These are phyloP conservation scores for Varanus komodoensis DNA, from an alignment of 2,113 vertebrate genomes.

Conservation along the genomic window DNA sequence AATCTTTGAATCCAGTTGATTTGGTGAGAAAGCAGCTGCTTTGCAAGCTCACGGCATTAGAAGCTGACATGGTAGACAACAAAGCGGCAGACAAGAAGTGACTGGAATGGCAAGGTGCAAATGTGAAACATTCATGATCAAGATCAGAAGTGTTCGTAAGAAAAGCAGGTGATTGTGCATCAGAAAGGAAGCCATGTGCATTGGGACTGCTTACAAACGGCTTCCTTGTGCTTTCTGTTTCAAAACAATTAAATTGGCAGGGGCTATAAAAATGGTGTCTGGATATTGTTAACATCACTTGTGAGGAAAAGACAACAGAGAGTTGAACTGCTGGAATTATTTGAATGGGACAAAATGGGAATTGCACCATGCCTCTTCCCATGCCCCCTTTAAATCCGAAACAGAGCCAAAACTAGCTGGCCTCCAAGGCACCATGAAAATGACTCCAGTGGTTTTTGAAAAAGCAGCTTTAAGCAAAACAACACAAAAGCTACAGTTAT, in stretches of 20 bases:
- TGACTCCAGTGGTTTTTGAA: neutral
- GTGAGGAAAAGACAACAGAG: neutral
- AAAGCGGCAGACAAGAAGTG: neutral
- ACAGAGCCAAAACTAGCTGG: neutral
- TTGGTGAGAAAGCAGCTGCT: neutral
- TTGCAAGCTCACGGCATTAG: neutral
- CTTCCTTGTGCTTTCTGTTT: neutral
- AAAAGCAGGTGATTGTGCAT: neutral
- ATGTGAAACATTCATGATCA: neutral
- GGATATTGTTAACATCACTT: neutral
- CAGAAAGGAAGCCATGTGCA: neutral
- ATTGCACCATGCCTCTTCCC: neutral
- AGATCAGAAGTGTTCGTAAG: neutral
- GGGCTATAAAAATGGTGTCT: neutral
- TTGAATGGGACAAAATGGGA: neutral
- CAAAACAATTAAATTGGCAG: neutral
- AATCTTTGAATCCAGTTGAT: neutral
- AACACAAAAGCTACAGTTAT: neutral
- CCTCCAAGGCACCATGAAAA: neutral
- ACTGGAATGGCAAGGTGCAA: neutral
- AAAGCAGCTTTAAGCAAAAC: neutral
- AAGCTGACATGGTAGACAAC: neutral
- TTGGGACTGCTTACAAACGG: neutral
- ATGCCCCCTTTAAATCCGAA: neutral
- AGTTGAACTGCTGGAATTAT: neutral